Base-by-base conservation (phyloP, 37 sponge, comb jelly and placozoan genomes). In the Aplysina aerophoba region DNA sequence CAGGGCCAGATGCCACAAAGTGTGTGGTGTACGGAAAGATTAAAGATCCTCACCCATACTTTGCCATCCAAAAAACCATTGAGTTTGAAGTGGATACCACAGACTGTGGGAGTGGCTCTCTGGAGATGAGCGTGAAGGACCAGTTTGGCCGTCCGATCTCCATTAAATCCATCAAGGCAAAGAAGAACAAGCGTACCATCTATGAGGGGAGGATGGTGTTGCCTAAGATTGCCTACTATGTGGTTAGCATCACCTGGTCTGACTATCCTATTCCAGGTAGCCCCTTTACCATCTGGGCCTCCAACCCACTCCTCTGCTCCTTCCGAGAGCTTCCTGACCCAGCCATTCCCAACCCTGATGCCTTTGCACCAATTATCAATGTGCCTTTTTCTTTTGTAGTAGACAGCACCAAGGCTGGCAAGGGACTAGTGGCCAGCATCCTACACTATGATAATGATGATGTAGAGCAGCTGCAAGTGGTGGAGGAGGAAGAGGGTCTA, bases 1-100 rank as follows among this genome's bases (percentile, higher is more conserved):
- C 87, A 6, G 89, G 90, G 20, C 89, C 89, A 21, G 78, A 89
- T 68, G 89, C 89, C n/a, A 77, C 81, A 27, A 89, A 89, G 41
- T 80, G 89, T 38, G 34, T 57, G n/a, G 84, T 78, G 27, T 83
- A 69, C 35, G 89, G 83, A 20, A 73, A 59, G 20, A 81, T 67
- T 34, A 59, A 57, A 39, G 84, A 80, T 20, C 63, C 65, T 24
- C 68, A 85, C n/a, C 65, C 83, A 38, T 63, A 78, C 69, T 69
- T 80, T 53, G 72, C 61, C 20, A 72, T 90, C 38, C 83, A 82
- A 30, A 64, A 90, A 77, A 86, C 79, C 6, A 66, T 90, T 55
- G 50, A 79, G 50, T 90, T 90, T 64, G 82, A 64, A 30, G 86
- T 90, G 35, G 83, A 90, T 22, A 36, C 44, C 74, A 81, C 71